Percentiles rank a stretch among this genome's conserved stretches.
phyloP scores from a whole-genome alignment of 2,888 invertebrate species.

The Zaprionus bogoriensis region DNA sequence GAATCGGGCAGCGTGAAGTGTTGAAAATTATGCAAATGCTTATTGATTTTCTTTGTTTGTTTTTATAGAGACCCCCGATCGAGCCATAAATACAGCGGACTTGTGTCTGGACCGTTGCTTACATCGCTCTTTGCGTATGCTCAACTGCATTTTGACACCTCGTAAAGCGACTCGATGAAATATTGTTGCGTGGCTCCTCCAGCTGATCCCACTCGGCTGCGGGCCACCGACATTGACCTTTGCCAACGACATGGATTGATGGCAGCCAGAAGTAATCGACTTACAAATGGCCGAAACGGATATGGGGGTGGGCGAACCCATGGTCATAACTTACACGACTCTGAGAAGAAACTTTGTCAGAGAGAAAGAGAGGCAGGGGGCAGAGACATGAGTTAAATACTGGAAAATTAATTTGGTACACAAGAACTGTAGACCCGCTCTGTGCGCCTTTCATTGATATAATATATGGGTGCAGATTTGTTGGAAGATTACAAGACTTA shows the following conservation, averaged over 20 bases:
- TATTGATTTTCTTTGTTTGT: slow-evolving; percentile 62
- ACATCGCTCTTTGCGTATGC: slow-evolving; percentile 29
- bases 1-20: slow-evolving; percentile 44
- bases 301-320: neutral
- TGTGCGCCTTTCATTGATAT: neutral
- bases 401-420: neutral
- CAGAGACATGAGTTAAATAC: neutral
- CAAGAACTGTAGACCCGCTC: neutral
- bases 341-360: neutral
- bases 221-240: neutral
- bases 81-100: slow-evolving; percentile 28
- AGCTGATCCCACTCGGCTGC: neutral
- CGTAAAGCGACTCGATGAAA: slow-evolving; percentile 41
- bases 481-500: neutral
- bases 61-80: slow-evolving; percentile 39
- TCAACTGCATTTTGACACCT: slow-evolving; percentile 53
- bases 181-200: slow-evolving; percentile 3
- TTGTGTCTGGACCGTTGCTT: neutral
- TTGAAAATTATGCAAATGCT: slow-evolving; percentile 67
- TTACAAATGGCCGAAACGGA: neutral
- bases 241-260: neutral
- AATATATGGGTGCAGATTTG: neutral
- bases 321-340: slow-evolving; percentile 1
- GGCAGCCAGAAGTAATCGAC: neutral
- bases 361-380: neutral